Conservation (phyloP, 2,888 invertebrate species). For the Smittia sp. region DNA sequence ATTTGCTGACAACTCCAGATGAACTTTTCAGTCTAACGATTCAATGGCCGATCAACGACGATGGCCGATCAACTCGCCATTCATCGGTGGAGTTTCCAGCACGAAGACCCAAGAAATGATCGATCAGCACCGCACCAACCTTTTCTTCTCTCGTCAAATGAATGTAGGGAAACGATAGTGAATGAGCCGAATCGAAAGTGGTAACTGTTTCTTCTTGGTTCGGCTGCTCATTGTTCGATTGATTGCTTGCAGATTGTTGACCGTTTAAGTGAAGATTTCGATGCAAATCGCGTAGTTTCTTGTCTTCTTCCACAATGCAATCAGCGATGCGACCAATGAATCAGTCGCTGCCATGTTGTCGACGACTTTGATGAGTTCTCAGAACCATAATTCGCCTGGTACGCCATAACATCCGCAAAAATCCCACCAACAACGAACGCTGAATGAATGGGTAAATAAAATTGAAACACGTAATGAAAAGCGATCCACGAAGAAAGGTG, state of each 20-base stretch:
- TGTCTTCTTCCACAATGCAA: no score
- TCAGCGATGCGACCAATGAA: neutral
- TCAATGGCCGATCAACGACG: no score
- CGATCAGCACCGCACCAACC: no score
- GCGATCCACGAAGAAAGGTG: slow-evolving; percentile 3
- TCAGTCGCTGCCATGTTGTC: neutral
- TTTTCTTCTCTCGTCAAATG: neutral
- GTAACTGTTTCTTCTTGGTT: neutral
- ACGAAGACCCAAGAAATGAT: no score
- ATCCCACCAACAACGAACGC: slow-evolving; percentile 1
- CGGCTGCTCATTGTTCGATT: neutral
- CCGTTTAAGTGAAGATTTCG: neutral
- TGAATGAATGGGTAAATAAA: slow-evolving; percentile 15
- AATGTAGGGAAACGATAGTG: neutral
- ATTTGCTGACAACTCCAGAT: no score
- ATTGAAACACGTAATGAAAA: neutral
- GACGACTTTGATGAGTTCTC: neutral
- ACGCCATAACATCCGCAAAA: slow-evolving; percentile 6
- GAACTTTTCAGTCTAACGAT: no score
- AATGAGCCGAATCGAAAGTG: slow-evolving; percentile 22
- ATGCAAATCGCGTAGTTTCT: neutral
- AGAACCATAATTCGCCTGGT: no score
- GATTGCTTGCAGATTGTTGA: neutral
- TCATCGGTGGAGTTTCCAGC: no score
- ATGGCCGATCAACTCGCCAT: no score